Conservation (phyloP, 2,888 invertebrate species). For the Pandemis cinnamomeana region DNA sequence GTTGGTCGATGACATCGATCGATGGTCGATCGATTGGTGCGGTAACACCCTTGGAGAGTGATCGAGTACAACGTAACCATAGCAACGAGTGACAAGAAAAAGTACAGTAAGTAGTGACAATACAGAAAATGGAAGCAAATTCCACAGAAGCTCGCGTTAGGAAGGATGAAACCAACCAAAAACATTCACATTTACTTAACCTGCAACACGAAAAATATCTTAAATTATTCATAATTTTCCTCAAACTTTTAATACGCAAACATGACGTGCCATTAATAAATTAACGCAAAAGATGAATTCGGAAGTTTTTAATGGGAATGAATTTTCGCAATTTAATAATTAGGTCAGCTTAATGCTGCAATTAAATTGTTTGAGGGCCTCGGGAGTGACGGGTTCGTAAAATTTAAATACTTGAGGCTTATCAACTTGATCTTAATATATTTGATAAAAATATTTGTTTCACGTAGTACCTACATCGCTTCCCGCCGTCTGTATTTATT, state of each 20-base stretch:
- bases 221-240: conserved; percentile 33
- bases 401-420: neutral
- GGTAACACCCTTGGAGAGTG: too few species aligned
- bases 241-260: conserved; percentile 39
- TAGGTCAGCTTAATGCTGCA: conserved; percentile 29
- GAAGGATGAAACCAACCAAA: neutral
- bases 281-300: conserved; percentile 32
- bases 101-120: too few species aligned
- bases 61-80: too few species aligned
- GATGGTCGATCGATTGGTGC: too few species aligned
- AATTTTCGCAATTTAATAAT: conserved; percentile 35
- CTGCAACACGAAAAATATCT: conserved; percentile 19
- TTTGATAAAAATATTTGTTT: neutral
- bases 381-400: neutral
- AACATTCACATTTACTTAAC: conserved; percentile 7
- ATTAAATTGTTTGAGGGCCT: conserved; percentile 17
- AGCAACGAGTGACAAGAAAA: too few species aligned
- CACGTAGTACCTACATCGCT: too few species aligned
- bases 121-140: too few species aligned
- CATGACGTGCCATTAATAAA: conserved; percentile 38
- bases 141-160: too few species aligned
- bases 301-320: conserved; percentile 35
- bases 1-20: too few species aligned
- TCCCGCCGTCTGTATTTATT: too few species aligned
- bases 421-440: neutral